Evolutionary conservation across 92 coral and sea anemone genomes (phyloP).

Genomic region (Meandrina meandrites): DNA sequence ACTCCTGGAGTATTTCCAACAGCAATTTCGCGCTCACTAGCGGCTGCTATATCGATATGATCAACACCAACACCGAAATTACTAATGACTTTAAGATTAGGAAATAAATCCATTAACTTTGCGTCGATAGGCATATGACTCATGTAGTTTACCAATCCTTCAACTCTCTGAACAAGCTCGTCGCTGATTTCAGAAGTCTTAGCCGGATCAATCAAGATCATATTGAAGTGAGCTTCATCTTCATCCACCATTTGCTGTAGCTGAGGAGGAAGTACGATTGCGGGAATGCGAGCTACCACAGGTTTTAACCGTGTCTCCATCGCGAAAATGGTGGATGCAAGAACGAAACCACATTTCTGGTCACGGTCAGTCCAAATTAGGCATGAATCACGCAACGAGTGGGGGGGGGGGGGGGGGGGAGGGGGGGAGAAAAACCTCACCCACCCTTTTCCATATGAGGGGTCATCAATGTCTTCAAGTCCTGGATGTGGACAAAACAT

Average conservation of each 20-base stretch:
- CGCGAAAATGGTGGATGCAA: not conserved
- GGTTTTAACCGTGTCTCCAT: constrained; percentile 19
- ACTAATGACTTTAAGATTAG: constrained; percentile 65
- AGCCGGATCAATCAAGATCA: not conserved
- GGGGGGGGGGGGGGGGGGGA: too few species aligned
- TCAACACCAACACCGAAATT: constrained; percentile 58
- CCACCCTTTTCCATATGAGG: too few species aligned
- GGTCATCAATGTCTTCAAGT: too few species aligned
- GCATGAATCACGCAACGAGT: too few species aligned
- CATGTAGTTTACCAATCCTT: constrained; percentile 4
- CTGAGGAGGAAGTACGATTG: constrained; percentile 6
- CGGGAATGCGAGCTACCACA: constrained; percentile 23
- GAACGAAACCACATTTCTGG: too few species aligned
- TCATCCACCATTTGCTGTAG: constrained; percentile 13
- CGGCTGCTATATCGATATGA: constrained; percentile 70
- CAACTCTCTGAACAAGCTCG: not conserved
- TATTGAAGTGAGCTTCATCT: not conserved
- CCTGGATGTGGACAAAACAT: too few species aligned
- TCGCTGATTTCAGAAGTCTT: not conserved
- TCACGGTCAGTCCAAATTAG: too few species aligned
- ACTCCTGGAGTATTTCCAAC: constrained; percentile 71
- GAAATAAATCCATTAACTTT: constrained; percentile 61
- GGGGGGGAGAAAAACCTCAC: too few species aligned
- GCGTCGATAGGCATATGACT: constrained; percentile 1
- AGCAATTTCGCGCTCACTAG: constrained; percentile 65